Conservation (phyloP, 2,797 vertebrate genomes). For the Alouatta caraya region DNA sequence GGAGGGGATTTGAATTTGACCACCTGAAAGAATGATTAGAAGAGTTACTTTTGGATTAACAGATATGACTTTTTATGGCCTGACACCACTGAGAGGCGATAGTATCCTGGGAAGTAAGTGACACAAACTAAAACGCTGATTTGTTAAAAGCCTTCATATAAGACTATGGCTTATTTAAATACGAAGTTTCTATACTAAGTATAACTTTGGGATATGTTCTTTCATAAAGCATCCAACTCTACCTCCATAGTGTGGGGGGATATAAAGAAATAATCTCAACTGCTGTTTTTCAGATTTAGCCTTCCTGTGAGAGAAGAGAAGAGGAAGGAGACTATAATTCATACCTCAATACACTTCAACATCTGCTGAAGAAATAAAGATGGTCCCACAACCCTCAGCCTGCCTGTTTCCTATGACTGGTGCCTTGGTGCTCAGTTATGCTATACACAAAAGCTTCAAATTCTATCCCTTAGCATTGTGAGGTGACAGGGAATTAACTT, state of each 20-base stretch:
- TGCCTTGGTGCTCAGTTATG: neutral
- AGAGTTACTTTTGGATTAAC: neutral
- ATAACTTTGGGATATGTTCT: neutral
- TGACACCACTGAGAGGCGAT: neutral
- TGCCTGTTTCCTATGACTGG: neutral
- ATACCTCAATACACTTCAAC: neutral
- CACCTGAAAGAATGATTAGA: neutral
- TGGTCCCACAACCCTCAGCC: fast-evolving
- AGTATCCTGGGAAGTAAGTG: neutral
- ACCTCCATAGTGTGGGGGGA: fast-evolving
- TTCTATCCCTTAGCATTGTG: neutral
- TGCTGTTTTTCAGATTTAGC: neutral
- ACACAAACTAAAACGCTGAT: neutral
- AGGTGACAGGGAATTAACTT: neutral
- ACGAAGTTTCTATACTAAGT: neutral
- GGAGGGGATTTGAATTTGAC: neutral
- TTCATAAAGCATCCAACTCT: neutral
- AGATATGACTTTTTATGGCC: neutral
- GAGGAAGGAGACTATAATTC: neutral
- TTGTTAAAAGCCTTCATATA: neutral
- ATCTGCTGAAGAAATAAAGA: neutral
- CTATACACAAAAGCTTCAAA: neutral
- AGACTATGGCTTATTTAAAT: neutral
- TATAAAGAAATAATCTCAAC: neutral
- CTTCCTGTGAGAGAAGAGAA: neutral